Evolutionary conservation across 2,888 invertebrate genomes (phyloP), one percentile per base, ranked within the genome.

Genomic region (Abrostola tripartita): DNA sequence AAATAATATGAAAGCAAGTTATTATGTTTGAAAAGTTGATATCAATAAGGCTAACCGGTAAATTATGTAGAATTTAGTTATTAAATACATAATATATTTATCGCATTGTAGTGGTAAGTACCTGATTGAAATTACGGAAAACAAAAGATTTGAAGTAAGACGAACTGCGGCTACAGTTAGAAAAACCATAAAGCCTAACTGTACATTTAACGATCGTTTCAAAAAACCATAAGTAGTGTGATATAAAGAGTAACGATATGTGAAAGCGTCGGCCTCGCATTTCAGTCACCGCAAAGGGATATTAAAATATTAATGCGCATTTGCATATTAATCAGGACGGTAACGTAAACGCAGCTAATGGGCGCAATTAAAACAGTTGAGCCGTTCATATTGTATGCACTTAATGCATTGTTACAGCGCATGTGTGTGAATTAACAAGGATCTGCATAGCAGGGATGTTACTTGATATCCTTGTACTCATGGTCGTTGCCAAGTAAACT

Each of bases 281-380:
- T 73, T 72, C 71, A 76, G 71, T 68, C 75, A 65, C 76, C 68
- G 76, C 77, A 81, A 69, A 79, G 81, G 78, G 80, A 85, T 84
- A 87, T 87, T 86, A 86, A 86, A 88, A 85, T 85, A 89, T 87
- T 84, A 85, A 86, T 86, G 81, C 80, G 68, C 75, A 87, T 89
- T 90, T 85, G 80, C 89, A 90, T 90, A 85, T 90, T 89, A 89
- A 90, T 90, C 84, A 87, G 85, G 80, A 73, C 80, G 86, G 85
- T 82, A 86, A 82, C 87, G 83, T 87, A 88, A 89, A 88, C 83
- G 87, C 79, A 84, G 78, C 81, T 90, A 91, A 90, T 90, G 85
- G 84, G 69, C 50, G 84, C 88, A 85, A 88, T 89, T 89, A 89
- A 86, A 90, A 89, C 86, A 81, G 86, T 86, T 83, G 81, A 89